Evolutionary conservation across 2,797 vertebrate genomes (phyloP).

Genomic region (Enteromius treurensis): DNA sequence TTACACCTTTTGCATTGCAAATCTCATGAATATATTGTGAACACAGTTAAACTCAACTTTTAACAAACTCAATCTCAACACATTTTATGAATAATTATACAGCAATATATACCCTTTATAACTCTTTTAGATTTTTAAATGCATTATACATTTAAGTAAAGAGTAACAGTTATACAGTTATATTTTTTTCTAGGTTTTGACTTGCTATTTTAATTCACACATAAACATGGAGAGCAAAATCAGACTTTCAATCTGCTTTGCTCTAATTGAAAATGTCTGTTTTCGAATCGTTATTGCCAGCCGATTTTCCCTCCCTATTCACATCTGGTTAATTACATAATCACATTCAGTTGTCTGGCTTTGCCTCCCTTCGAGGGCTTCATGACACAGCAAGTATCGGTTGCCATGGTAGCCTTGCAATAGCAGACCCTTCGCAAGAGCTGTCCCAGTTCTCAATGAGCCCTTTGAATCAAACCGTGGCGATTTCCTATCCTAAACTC

Average conservation of each 20-base stretch:
- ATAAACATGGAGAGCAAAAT: not conserved
- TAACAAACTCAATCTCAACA: no score
- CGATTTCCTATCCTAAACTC: not conserved
- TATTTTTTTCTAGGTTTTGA: not conserved
- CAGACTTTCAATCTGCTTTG: constrained; percentile 28
- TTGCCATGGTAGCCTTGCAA: constrained; percentile 34
- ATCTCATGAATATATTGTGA: no score
- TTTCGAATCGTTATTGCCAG: constrained; percentile 24
- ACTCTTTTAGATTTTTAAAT: no score
- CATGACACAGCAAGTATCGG: constrained; percentile 36
- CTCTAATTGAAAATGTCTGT: constrained; percentile 68
- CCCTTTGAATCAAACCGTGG: constrained; percentile 16
- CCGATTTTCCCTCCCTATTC: constrained; percentile 6
- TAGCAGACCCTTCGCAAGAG: not conserved
- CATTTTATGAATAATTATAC: no score
- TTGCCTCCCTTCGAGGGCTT: constrained; percentile 37
- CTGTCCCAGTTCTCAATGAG: constrained; percentile 12
- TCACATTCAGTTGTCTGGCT: constrained; percentile 37
- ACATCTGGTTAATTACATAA: constrained; percentile 53
- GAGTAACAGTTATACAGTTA: no score
- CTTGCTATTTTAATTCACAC: not conserved
- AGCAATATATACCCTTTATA: no score
- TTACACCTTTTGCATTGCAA: no score
- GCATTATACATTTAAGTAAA: no score
- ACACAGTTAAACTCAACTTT: no score